Base-by-base conservation (phyloP, 2,113 vertebrate genomes). In the Drymodes brunneopygia region DNA sequence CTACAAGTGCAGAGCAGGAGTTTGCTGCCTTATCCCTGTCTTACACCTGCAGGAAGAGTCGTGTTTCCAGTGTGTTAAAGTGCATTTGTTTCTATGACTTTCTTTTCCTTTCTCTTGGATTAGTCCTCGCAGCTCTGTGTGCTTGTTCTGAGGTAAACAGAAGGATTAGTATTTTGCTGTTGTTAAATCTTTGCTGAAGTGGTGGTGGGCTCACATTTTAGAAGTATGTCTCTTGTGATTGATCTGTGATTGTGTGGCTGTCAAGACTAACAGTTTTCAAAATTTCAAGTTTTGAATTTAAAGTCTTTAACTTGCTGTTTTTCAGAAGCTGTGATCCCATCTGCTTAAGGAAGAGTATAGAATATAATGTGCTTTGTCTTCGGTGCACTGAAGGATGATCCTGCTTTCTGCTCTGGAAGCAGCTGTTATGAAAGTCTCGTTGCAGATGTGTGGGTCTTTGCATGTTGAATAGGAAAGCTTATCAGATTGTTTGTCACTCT, bases 341-440 rank as follows among this genome's bases (percentile, higher is more conserved):
- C 62, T 95, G 45, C 35, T 24, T 23, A 9, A 36, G 36, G 54
- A 94, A 71, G 47, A 29, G 6, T 38, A 23, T 23, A 66, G 85
- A 66, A 64, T 81, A 74, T 89, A 71, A 51, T 53, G 71, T 88
- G 64, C 64, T 83, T 92, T 94, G 58, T 86, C 69, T 74, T 84
- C 75, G 25, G 27, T 42, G 31, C 4, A 0, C 3, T 64, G 51
- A 78, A 86, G 64, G 62, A 27, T 70, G 64, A 86, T 90, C 40
- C 38, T 74, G n/a, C 80, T 83, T 71, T 90, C 82, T 93, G 53
- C 60, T 83, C 24, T 83, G 85, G 47, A 86, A 82, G 85, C 82
- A 86, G 88, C 85, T 92, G 87, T 67, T 51, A 22, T 91, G 74
- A 80, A 88, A 73, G 88, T 92, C 47, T 83, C 56, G 94, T 87